These are phyloP conservation scores for Byasa hedistus DNA, from an alignment of 2,888 invertebrate genomes.

Conservation along the genomic window DNA sequence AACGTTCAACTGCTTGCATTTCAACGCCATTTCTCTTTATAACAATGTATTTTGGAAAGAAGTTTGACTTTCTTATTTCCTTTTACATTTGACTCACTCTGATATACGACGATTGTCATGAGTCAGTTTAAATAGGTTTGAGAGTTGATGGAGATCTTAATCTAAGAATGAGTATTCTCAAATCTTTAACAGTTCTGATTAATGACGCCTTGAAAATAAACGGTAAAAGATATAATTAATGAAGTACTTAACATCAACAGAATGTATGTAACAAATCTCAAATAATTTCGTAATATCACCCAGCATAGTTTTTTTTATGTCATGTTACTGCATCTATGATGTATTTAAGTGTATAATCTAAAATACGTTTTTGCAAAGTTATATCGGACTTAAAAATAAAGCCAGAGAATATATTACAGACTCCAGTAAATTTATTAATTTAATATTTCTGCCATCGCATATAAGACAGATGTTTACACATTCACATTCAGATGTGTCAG, in stretches of 20 bases:
- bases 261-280: no score
- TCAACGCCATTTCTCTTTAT: slow-evolving; percentile 35
- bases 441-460: neutral
- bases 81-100: slow-evolving; percentile 41
- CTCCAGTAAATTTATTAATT: slow-evolving; percentile 3
- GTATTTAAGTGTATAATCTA: neutral
- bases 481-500: neutral
- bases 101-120: slow-evolving; percentile 10
- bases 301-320: no score
- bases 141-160: neutral
- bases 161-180: neutral
- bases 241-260: no score
- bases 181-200: neutral
- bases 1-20: slow-evolving; percentile 40
- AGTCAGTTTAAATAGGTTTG: slow-evolving; percentile 1
- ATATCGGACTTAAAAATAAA: neutral
- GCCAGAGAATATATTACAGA: neutral
- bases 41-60: slow-evolving; percentile 38
- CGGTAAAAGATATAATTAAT: no score
- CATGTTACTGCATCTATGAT: no score
- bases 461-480: slow-evolving; percentile 14
- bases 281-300: no score
- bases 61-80: slow-evolving; percentile 40
- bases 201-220: neutral
- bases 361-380: neutral